A percentile compares a stretch with the other conserved stretches of the same genome.
These are phyloP conservation scores for Aplysia californica DNA, from an alignment of 1,140 invertebrate species.

Conservation along the genomic window DNA sequence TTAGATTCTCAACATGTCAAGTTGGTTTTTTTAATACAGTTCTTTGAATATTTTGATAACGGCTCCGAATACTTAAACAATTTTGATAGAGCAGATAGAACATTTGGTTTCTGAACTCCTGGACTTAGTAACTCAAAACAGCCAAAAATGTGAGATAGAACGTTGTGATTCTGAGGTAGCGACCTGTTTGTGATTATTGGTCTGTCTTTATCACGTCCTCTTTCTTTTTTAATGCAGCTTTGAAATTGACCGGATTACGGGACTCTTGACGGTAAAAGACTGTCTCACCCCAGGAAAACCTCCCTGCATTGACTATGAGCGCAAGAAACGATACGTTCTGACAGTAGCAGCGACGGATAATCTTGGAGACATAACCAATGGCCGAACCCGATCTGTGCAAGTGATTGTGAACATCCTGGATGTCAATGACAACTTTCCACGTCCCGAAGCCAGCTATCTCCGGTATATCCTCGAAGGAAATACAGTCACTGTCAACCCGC, in stretches of 20 bases:
- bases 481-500: conserved; percentile 51
- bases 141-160: no score
- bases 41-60: no score
- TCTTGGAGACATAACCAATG: conserved; percentile 72
- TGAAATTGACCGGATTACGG: conserved; percentile 81
- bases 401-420: conserved; percentile 83
- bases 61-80: no score
- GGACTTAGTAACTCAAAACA: no score
- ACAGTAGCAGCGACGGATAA: conserved; percentile 89
- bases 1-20: not conserved
- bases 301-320: conserved; percentile 89
- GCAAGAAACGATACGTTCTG: conserved; percentile 83
- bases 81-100: no score
- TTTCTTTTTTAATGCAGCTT: conserved; percentile 71
- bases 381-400: conserved; percentile 80
- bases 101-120: no score
- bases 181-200: no score
- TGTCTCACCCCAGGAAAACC: conserved; percentile 77
- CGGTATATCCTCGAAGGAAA: conserved; percentile 87
- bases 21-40: not conserved
- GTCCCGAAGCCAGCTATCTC: conserved; percentile 79
- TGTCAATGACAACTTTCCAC: conserved; percentile 88
- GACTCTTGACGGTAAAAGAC: conserved; percentile 82
- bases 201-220: not conserved
- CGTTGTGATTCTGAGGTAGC: no score